A percentile compares a stretch with the other conserved stretches of the same genome.
Evolutionary conservation across 2,113 vertebrate species (phyloP).

Genomic region (Atractosteus spatula): DNA sequence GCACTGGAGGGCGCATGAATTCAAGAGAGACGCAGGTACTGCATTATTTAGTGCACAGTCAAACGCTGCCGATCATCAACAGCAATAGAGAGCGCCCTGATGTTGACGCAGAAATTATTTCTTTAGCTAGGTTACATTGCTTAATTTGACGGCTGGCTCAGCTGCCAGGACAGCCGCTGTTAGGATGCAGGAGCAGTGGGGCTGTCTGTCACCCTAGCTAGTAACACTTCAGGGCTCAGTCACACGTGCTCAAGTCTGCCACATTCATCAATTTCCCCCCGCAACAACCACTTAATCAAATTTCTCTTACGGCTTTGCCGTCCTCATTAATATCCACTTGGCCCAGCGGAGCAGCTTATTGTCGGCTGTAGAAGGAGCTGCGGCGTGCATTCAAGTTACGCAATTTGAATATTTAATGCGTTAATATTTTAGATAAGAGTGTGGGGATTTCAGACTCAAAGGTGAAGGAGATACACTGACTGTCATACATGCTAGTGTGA

Average conservation of each 20-base stretch:
- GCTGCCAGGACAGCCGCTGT: too few relatives aligned
- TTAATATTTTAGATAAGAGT: constrained; percentile 43
- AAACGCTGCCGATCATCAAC: too few relatives aligned
- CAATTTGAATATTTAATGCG: constrained; percentile 70
- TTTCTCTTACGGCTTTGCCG: constrained; percentile 51
- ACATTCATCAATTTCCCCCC: constrained; percentile 49
- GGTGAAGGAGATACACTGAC: too few relatives aligned
- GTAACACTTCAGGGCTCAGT: constrained; percentile 5
- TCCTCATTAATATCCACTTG: constrained; percentile 68
- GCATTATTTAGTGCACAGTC: too few relatives aligned
- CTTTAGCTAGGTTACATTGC: too few relatives aligned
- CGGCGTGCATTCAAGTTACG: constrained; percentile 49
- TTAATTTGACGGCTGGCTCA: too few relatives aligned
- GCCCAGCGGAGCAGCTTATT: constrained; percentile 49
- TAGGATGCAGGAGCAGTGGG: neutral
- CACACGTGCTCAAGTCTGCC: constrained; percentile 42
- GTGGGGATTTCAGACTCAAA: neutral
- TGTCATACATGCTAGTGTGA: too few relatives aligned
- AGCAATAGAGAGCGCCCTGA: too few relatives aligned
- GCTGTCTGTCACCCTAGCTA: neutral
- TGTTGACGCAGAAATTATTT: too few relatives aligned
- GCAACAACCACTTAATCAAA: constrained; percentile 57
- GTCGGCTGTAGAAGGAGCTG: constrained; percentile 44
- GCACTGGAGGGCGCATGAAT: neutral
- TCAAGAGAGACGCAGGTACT: too few relatives aligned